phyloP scores from a whole-genome alignment of 2,888 invertebrate species.

The Eupsilia transversa region DNA sequence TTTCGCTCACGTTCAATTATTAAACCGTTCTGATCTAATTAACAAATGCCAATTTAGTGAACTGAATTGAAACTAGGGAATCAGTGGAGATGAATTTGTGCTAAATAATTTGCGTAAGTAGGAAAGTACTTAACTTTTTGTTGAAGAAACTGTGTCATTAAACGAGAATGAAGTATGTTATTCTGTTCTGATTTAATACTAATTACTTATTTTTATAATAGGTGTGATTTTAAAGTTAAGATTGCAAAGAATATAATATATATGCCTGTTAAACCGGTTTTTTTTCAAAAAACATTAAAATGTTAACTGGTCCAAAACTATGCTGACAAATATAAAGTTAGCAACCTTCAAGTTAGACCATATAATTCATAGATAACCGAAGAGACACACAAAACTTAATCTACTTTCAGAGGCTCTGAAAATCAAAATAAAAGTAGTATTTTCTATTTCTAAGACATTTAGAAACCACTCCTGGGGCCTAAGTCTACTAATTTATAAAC shows the following conservation, averaged over 20 bases:
- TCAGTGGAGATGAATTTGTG: conserved; percentile 55
- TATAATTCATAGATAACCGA: no score
- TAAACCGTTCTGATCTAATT: conserved; percentile 81
- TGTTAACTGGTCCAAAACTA: neutral
- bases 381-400: neutral
- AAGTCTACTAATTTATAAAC: no score
- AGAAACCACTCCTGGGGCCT: no score
- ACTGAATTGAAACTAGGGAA: conserved; percentile 67
- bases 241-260: no score
- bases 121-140: neutral
- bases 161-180: no score
- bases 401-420: neutral
- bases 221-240: neutral
- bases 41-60: conserved; percentile 80
- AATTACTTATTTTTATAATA: neutral
- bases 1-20: conserved; percentile 73
- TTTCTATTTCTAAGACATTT: neutral
- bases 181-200: neutral
- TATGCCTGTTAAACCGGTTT: neutral
- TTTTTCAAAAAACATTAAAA: neutral
- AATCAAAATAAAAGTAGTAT: neutral
- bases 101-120: neutral
- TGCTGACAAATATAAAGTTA: no score
- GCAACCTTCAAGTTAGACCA: neutral
- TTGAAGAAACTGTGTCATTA: neutral